These are phyloP conservation scores for Pantherophis alleghaniensis DNA, from an alignment of 2,797 vertebrate species.

Conservation along the genomic window DNA sequence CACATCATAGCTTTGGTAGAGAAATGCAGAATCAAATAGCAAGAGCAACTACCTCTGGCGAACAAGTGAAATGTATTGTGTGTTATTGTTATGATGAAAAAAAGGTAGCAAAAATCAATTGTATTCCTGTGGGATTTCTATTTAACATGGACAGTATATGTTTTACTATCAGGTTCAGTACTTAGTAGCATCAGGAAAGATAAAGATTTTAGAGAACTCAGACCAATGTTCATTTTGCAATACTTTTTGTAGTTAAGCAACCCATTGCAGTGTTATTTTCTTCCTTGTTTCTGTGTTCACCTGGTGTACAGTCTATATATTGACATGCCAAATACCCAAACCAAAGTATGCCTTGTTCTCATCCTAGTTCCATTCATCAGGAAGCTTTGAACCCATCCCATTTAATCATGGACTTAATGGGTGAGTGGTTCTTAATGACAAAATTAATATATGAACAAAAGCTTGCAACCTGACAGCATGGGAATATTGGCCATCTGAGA, in stretches of 20 bases:
- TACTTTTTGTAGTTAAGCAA: not conserved
- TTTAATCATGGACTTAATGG: conserved; percentile 1
- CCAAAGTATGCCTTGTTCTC: not conserved
- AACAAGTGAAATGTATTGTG: not conserved
- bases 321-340: not conserved
- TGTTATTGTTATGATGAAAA: not conserved
- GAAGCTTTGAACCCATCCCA: not conserved
- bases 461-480: conserved; percentile 65
- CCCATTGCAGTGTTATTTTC: not conserved
- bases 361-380: not conserved
- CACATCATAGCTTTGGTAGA: not conserved
- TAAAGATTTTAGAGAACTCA: not conserved
- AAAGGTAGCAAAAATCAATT: not conserved
- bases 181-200: not conserved
- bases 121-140: not conserved
- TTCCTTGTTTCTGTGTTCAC: not conserved
- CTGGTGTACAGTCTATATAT: not conserved
- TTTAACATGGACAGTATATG: not conserved
- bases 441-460: conserved; percentile 63
- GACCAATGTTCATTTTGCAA: not conserved
- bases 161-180: not conserved
- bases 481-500: conserved; percentile 70
- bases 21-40: not conserved
- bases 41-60: not conserved
- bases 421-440: conserved; percentile 29